These are phyloP conservation scores for Xiphorhynchus elegans DNA, from an alignment of 2,113 vertebrate genomes.

Conservation along the genomic window DNA sequence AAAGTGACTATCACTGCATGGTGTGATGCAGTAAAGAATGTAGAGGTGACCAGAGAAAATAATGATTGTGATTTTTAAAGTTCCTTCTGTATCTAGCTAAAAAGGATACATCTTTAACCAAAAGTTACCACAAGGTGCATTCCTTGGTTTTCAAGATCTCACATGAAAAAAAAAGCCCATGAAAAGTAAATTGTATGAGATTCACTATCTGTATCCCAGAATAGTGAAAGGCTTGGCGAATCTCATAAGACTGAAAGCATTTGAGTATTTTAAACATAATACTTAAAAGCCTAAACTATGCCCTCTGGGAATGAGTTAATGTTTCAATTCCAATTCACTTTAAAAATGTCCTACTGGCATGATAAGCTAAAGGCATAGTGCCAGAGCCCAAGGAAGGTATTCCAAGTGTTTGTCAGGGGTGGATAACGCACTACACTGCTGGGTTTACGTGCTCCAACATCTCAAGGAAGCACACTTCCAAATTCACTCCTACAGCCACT, in stretches of 20 bases:
- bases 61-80: background rate
- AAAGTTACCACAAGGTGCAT: background rate
- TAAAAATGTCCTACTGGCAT: background rate
- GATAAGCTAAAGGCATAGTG: background rate
- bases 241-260: background rate
- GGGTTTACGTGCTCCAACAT: background rate
- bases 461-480: background rate
- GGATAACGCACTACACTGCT: background rate
- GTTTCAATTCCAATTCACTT: constrained; percentile 3
- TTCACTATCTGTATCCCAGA: background rate
- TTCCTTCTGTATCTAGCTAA: background rate
- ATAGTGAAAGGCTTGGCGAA: background rate
- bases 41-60: background rate
- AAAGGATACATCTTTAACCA: background rate
- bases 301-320: background rate
- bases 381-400: background rate
- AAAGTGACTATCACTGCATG: background rate
- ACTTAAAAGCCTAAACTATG: background rate
- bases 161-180: background rate
- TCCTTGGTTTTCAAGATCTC: background rate
- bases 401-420: background rate
- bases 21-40: background rate
- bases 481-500: background rate
- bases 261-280: background rate
- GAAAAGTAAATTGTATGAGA: background rate